Evolutionary conservation across 2,113 vertebrate genomes (phyloP).

Genomic region (Pica pica): DNA sequence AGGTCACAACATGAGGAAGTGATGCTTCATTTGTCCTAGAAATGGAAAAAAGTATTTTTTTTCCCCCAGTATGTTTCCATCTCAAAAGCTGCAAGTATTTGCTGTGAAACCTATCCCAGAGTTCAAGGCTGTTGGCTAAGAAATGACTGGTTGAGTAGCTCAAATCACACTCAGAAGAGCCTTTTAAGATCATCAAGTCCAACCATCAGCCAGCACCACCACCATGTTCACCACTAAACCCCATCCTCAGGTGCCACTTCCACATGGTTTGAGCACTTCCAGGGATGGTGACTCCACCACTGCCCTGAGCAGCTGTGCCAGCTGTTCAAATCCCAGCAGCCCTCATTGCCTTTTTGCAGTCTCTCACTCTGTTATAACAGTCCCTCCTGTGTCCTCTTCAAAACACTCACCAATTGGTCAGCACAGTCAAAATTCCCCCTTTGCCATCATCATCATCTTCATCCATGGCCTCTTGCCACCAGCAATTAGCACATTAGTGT

Average conservation of each 20-base stretch:
- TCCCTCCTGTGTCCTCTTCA: not conserved
- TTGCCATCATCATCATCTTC: not conserved
- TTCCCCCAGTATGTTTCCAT: not conserved
- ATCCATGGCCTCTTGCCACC: not conserved
- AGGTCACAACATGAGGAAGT: not conserved
- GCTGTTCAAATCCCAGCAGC: not conserved
- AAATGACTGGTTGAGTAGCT: not conserved
- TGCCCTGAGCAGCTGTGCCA: not conserved
- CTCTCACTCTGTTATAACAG: not conserved
- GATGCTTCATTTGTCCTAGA: not conserved
- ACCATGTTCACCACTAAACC: accelerated
- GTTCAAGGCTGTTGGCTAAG: not conserved
- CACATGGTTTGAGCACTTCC: accelerated
- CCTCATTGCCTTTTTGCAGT: not conserved
- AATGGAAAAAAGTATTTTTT: not conserved
- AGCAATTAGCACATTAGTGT: not conserved
- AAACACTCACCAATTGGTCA: not conserved
- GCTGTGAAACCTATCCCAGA: not conserved
- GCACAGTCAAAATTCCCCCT: not conserved
- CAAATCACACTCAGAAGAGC: not conserved
- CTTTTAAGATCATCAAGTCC: accelerated
- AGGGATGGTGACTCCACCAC: not conserved
- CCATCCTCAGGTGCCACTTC: too few relatives aligned
- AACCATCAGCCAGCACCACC: not conserved
- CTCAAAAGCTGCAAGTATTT: not conserved